Evolutionary conservation across 2,797 vertebrate species (phyloP).

Genomic region (Coreius guichenoti): DNA sequence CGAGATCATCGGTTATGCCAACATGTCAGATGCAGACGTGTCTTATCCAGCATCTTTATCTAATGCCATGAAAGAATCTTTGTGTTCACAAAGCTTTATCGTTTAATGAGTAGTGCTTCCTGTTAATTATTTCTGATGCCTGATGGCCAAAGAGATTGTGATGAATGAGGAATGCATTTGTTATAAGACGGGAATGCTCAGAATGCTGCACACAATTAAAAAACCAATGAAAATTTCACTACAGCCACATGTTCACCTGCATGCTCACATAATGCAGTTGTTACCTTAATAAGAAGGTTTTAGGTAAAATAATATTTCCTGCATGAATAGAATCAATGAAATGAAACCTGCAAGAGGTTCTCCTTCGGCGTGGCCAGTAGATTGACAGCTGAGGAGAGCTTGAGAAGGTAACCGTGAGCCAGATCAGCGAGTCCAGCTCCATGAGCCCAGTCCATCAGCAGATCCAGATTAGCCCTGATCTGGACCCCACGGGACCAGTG

Average conservation of each 20-base stretch:
- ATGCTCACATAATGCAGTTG: background rate
- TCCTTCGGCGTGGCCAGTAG: slow-evolving; percentile 80
- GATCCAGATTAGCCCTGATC: slow-evolving; percentile 78
- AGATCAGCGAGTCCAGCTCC: slow-evolving; percentile 74
- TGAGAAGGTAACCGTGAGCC: slow-evolving; percentile 75
- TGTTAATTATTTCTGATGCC: slow-evolving; percentile 59
- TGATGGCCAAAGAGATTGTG: slow-evolving; percentile 19
- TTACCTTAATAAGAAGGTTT: too few relatives aligned
- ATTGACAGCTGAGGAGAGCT: slow-evolving; percentile 79
- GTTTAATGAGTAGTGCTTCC: slow-evolving; percentile 59
- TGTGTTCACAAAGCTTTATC: slow-evolving; percentile 55
- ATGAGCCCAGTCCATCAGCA: slow-evolving; percentile 82
- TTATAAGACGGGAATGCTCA: slow-evolving; percentile 26
- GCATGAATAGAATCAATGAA: too few relatives aligned
- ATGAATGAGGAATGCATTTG: slow-evolving; percentile 11
- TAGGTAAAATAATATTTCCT: background rate
- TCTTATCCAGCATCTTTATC: slow-evolving; percentile 54
- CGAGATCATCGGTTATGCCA: background rate
- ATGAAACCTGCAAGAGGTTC: slow-evolving; percentile 77
- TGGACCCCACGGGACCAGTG: slow-evolving; percentile 82
- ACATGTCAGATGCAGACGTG: slow-evolving; percentile 8
- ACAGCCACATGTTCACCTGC: too few relatives aligned
- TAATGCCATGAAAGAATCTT: slow-evolving; percentile 53
- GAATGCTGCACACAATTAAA: background rate
- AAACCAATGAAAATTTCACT: too few relatives aligned